Evolutionary conservation across 2,888 invertebrate genomes (phyloP).

Genomic region (Acanthopleura granulata): DNA sequence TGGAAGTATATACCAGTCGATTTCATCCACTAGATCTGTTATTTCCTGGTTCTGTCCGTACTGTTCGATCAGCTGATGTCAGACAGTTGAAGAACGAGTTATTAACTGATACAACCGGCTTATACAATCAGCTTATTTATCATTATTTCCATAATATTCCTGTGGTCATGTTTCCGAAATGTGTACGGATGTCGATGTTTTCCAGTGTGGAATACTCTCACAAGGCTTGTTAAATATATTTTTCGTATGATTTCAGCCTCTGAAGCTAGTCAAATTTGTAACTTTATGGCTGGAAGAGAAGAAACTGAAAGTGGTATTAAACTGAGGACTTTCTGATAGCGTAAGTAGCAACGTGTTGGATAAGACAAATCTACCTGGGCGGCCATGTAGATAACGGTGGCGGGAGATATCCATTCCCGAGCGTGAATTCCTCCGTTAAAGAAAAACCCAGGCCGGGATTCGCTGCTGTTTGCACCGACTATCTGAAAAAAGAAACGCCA

Average conservation of each 20-base stretch:
- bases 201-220: too few species aligned
- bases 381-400: constrained; percentile 75
- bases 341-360: too few species aligned
- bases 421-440: constrained; percentile 53
- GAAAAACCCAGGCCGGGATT: constrained; percentile 36
- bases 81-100: not conserved
- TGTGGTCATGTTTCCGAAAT: too few species aligned
- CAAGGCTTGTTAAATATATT: too few species aligned
- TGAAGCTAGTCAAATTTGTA: too few species aligned
- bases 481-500: constrained; percentile 24
- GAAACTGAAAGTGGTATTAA: too few species aligned
- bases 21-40: constrained; percentile 41
- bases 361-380: constrained; percentile 34
- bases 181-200: too few species aligned
- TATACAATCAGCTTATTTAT: too few species aligned
- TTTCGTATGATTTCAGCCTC: too few species aligned
- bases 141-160: not conserved
- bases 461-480: constrained; percentile 21
- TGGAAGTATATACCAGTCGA: constrained; percentile 56
- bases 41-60: constrained; percentile 35
- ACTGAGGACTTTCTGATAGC: too few species aligned
- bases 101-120: not conserved
- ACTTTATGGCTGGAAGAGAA: too few species aligned
- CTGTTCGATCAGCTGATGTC: constrained; percentile 38
- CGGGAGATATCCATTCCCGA: constrained; percentile 54